Evolutionary conservation across 2,113 vertebrate genomes (phyloP), one percentile per base, ranked within the genome.

Genomic region (Cygnus buccinator): DNA sequence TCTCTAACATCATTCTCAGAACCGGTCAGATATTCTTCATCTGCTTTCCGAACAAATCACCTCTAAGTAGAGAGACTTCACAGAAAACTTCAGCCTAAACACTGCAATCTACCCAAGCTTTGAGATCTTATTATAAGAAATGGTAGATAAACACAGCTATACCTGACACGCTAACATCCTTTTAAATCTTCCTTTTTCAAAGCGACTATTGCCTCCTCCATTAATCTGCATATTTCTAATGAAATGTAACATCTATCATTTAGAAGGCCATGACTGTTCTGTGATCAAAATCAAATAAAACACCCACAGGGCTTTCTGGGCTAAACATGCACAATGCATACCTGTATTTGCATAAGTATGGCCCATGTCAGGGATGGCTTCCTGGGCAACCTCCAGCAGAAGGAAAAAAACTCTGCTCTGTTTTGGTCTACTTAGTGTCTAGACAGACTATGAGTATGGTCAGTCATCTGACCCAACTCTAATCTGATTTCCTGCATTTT

Each of bases 21-120:
- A 21, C 17, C n/a, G 46, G n/a, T 28, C 50, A 54, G 19, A 52
- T 6, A 58, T 13, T 73, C 35, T 26, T 35, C 2, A 4, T 26
- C 43, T 1, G 2, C 8, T 19, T 50, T 63, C 73, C 41, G 61
- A 72, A 63, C 18, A 63, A 75, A 57, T 8, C 44, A 58, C 43
- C 4, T 17, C 4, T 0, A 62, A 46, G 35, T 2, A 35, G 16
- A 63, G 6, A 29, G 17, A 68, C 46, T n/a, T 54, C 19, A 57
- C 4, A 14, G 41, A 55, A 88, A 88, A 67, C 52, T 84, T 26
- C 29, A 76, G 59, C 13, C 39, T 21, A 33, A 46, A 33, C 3
- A 41, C 35, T 72, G 57, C 0, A 0, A 39, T 44, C 57, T 61
- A 39, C 28, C 4, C 2, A 84, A 23, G 16, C 71, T 84, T 61